phyloP scores from a whole-genome alignment of 2,797 vertebrate species.

The Channa striata region DNA sequence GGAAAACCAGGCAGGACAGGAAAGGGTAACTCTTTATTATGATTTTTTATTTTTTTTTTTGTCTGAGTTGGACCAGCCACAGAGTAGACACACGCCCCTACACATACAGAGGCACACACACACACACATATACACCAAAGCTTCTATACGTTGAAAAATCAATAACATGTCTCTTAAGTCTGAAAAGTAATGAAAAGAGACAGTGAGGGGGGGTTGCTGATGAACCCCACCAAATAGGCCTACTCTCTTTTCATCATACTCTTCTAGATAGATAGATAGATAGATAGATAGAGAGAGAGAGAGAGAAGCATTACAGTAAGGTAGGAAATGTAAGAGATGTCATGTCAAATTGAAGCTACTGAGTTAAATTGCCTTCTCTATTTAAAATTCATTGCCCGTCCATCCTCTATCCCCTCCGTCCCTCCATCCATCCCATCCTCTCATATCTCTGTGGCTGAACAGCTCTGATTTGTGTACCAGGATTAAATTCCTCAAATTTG shows the following conservation, averaged over 20 bases:
- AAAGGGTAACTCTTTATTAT: conserved; percentile 71
- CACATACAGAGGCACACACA: conserved; percentile 10
- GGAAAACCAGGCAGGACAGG: conserved; percentile 46
- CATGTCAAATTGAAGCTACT: conserved; percentile 45
- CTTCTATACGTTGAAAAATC: conserved; percentile 72
- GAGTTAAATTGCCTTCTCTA: conserved; percentile 45
- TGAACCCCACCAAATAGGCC: conserved; percentile 35
- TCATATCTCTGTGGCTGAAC: conserved; percentile 65
- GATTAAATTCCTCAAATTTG: conserved; percentile 79
- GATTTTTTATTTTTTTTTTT: conserved; percentile 54
- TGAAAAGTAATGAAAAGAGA: conserved; percentile 75
- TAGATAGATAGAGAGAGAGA: conserved; percentile 39
- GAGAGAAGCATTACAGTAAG: conserved; percentile 14
- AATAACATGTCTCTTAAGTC: conserved; percentile 70
- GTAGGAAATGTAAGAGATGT: conserved; percentile 8
- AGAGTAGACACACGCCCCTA: conserved; percentile 16
- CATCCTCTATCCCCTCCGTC: conserved; percentile 30
- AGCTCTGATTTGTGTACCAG: conserved; percentile 72
- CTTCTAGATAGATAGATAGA: conserved; percentile 31
- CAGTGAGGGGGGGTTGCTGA: conserved; percentile 53
- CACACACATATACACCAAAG: conserved; percentile 15
- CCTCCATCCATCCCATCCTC: conserved; percentile 52
- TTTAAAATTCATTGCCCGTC: conserved; percentile 68
- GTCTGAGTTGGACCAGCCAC: conserved; percentile 48
- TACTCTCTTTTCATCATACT: conserved; percentile 18